Base-by-base conservation (phyloP, 1,140 invertebrate species). In the Anoplolepis gracilipes region DNA sequence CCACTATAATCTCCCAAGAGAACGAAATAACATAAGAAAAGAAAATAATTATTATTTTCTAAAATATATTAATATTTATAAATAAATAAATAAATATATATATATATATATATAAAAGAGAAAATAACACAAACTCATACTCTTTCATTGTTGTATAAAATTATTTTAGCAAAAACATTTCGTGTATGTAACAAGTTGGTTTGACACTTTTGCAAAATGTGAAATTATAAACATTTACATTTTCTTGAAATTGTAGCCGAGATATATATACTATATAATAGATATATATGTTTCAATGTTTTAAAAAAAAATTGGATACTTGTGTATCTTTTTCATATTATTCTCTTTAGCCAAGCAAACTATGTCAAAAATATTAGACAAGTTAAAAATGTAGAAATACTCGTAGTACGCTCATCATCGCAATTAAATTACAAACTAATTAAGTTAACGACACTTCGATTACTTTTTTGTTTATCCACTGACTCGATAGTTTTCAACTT, bases 381-480 rank as follows among this genome's bases (percentile, higher is more conserved):
- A n/a, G n/a, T n/a, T n/a, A n/a, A n/a, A n/a, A n/a, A n/a, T n/a
- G n/a, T n/a, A n/a, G n/a, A n/a, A n/a, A n/a, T n/a, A n/a, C n/a
- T n/a, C n/a, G n/a, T 49, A 19, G 16, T 49, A 46, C 25, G 53
- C 22, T 36, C 36, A 19, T 25, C 78, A 25, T 72, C 28, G 77
- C 46, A 59, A 82, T 72, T 82, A 46, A 72, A 72, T 82, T 42
- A 53, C 67, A 13, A 36, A 33, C 11, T 53, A 82, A 82, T 82
- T 73, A 82, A 82, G 22, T 72, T 82, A 82, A 73, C 36, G 53
- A 49, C n/a, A 25, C 25, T 57, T 81, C 25, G 30, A 81, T 81
- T 72, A 81, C 53, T 72, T 72, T 49, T 67, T 73, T 82, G 70
- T 82, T 82, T 72, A 73, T 82, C 46, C 16, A 72, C 77, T 5